These are phyloP conservation scores for Octodonta nipae DNA, from an alignment of 2,888 invertebrate genomes.

Conservation along the genomic window DNA sequence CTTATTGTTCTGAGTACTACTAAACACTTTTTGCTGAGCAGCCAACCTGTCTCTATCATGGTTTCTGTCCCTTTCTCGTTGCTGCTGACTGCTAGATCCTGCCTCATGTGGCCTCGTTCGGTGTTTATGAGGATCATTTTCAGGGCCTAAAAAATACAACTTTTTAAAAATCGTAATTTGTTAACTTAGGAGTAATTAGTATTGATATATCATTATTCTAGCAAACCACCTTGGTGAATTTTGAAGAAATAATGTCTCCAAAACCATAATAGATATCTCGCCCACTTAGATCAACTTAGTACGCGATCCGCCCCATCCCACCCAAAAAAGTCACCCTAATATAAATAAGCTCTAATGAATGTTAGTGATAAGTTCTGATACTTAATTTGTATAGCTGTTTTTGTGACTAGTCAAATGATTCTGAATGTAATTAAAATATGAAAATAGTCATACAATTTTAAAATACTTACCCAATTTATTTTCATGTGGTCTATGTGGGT, in stretches of 20 bases:
- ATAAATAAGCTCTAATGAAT: too few relatives aligned
- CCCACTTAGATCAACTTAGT: too few relatives aligned
- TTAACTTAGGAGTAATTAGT: too few relatives aligned
- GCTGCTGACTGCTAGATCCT: slow-evolving; percentile 34
- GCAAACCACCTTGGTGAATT: not conserved
- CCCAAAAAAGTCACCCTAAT: too few relatives aligned
- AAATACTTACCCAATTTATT: slow-evolving; percentile 14
- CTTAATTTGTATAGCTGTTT: too few relatives aligned
- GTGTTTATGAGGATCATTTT: slow-evolving; percentile 26
- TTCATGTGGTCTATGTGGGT: slow-evolving; percentile 22
- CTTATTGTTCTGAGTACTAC: slow-evolving; percentile 13
- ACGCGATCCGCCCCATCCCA: too few relatives aligned
- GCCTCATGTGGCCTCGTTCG: slow-evolving; percentile 26
- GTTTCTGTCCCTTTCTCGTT: slow-evolving; percentile 38
- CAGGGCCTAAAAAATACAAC: slow-evolving; percentile 6
- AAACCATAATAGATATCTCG: not conserved
- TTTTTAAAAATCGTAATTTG: not conserved
- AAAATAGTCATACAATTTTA: not conserved
- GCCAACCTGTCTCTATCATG: slow-evolving; percentile 45
- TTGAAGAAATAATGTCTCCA: not conserved
- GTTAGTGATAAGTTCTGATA: too few relatives aligned
- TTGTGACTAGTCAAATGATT: too few relatives aligned
- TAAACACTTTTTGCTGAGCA: slow-evolving; percentile 25
- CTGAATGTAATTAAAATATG: not conserved
- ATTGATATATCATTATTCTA: too few relatives aligned